Evolutionary conservation across 2,888 invertebrate species (phyloP), one percentile per base, ranked within the genome.

Genomic region (Eumacrocentrus americanus): DNA sequence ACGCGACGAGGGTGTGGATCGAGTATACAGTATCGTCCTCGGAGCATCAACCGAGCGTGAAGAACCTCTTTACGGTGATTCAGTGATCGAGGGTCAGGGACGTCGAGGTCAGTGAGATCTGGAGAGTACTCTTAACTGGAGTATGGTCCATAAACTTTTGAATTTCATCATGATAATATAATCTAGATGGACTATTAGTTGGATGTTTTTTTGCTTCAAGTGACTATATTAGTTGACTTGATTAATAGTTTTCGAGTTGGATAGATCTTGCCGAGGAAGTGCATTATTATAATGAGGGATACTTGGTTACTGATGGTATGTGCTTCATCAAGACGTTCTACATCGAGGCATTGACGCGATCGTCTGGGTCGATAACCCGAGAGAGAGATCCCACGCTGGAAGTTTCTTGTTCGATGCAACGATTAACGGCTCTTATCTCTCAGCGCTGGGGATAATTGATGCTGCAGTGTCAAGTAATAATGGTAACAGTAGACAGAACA

Each of bases 301-400:
- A 11, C 14, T 11, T 23, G 14, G 46, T 52, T 22, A 38, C 23
- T 53, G 23, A 25, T 23, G 23, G 40, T n/a, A 14, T 22, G 23
- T 42, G 20, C 12, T 38, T 25, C 14, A 53, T 53, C 25, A n/a
- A 53, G 53, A 48, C 29, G 29, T 48, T 47, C 25, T 47, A 23
- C 46, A 58, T 52, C 46, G 37, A n/a, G 40, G 23, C 14, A 12
- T 25, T 7, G 20, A 20, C 51, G 22, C 25, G 52, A 59, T 53
- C 52, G 37, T 37, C 7, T 38, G 23, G 58, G 58, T 58, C 58
- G 58, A 58, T 58, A 58, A 58, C 58, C 58, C 37, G 29, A n/a
- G 7, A 12, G 11, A 14, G n/a, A 46, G 35, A 51, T 46, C 35
- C n/a, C 57, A 22, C 50, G 14, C 23, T 40, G 16, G 48, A 35